phyloP scores from a whole-genome alignment of 1,140 invertebrate species.

The Caenorhabditis remanei region DNA sequence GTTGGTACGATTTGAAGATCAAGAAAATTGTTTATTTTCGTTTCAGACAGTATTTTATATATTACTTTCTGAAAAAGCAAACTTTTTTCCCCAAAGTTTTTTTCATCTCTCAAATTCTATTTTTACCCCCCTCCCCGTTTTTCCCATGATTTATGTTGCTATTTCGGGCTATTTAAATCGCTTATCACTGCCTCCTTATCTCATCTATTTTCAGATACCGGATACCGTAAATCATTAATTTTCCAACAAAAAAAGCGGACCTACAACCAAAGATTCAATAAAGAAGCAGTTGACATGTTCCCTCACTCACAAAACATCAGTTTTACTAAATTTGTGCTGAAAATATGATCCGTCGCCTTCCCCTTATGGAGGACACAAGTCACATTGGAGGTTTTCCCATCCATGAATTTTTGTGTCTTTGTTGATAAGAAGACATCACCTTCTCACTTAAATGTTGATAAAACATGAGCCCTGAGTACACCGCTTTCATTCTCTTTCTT shows the following conservation, averaged over 20 bases:
- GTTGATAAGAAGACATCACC: conserved; percentile 4
- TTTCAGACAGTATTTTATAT: no score
- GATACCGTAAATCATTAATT: neutral
- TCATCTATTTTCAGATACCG: neutral
- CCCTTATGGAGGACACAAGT: neutral
- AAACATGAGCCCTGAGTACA: neutral
- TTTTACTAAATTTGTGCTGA: neutral
- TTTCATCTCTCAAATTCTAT: no score
- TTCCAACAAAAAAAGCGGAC: no score
- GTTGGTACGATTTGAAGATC: no score
- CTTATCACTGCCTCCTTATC: no score
- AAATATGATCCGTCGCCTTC: neutral
- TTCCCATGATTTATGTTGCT: neutral
- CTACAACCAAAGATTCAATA: no score
- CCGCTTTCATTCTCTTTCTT: neutral
- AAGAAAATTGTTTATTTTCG: no score
- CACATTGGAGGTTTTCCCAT: conserved; percentile 15
- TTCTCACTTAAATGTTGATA: neutral
- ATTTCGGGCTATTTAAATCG: neutral
- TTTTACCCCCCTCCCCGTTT: no score
- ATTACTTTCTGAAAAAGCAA: no score
- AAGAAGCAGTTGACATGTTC: no score
- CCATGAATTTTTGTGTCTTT: neutral
- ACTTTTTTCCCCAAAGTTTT: no score
- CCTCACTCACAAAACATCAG: neutral